Conservation (phyloP, 2,888 invertebrate genomes). For the Sicus ferrugineus region DNA sequence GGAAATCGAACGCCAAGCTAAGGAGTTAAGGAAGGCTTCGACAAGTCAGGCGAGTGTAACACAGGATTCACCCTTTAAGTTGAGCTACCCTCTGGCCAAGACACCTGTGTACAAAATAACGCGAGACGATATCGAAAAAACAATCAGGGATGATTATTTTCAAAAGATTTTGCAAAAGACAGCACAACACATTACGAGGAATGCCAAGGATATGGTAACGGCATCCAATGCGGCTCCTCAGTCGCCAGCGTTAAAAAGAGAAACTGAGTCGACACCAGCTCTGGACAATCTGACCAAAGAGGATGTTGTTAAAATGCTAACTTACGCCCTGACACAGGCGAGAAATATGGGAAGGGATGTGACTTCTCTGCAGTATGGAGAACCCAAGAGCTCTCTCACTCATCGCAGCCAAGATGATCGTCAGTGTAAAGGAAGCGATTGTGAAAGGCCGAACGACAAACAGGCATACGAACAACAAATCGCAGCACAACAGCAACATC, state of each 20-base stretch:
- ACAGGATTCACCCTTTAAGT: constrained; percentile 40
- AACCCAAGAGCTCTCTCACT: not conserved
- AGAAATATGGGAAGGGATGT: constrained; percentile 19
- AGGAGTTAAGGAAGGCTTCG: constrained; percentile 48
- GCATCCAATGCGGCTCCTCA: not conserved
- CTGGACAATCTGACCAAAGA: constrained; percentile 47
- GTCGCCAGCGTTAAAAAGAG: not conserved
- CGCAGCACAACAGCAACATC: not conserved
- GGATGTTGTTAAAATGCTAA: constrained; percentile 53
- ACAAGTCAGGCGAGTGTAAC: constrained; percentile 26
- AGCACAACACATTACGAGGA: constrained; percentile 28
- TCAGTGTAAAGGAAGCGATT: not conserved
- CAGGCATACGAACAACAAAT: not conserved
- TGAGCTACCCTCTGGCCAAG: constrained; percentile 49
- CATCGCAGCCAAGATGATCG: not conserved
- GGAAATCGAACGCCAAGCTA: constrained; percentile 53
- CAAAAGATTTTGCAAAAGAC: constrained; percentile 52
- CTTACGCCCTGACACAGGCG: constrained; percentile 45
- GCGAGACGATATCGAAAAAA: constrained; percentile 54
- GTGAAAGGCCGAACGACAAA: not conserved
- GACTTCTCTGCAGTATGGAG: not conserved
- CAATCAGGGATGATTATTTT: constrained; percentile 56
- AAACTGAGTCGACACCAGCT: constrained; percentile 23
- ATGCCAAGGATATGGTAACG: not conserved
- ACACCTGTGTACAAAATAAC: constrained; percentile 58